Evolutionary conservation across 2,797 vertebrate species (phyloP).

Genomic region (Scleropages formosus): DNA sequence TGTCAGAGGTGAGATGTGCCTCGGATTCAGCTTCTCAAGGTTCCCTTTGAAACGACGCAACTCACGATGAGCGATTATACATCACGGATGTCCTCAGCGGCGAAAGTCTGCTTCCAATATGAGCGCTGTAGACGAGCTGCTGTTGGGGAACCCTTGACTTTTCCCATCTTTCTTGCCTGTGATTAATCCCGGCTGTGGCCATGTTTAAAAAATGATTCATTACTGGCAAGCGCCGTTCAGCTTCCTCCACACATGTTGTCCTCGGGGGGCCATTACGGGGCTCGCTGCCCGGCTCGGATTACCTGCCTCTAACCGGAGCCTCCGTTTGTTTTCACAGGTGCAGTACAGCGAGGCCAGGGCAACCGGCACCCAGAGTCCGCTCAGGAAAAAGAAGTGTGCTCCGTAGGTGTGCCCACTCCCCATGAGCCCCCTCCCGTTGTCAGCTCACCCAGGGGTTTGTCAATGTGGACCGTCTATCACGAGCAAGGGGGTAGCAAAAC

Average conservation of each 20-base stretch:
- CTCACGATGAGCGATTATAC: conserved; percentile 22
- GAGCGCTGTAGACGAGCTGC: conserved; percentile 55
- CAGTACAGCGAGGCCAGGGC: conserved; percentile 78
- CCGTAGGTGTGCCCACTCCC: conserved; percentile 54
- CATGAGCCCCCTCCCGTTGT: background rate
- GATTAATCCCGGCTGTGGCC: conserved; percentile 78
- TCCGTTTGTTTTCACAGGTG: conserved; percentile 82
- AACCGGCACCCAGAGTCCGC: conserved; percentile 62
- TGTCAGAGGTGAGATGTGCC: conserved; percentile 31
- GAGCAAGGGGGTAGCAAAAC: background rate
- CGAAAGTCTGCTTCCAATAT: conserved; percentile 74
- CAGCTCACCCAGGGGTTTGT: background rate
- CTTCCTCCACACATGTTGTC: conserved; percentile 49
- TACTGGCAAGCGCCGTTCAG: conserved; percentile 72
- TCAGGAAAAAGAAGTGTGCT: conserved; percentile 73
- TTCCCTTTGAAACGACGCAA: conserved; percentile 41
- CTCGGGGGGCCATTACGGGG: conserved; percentile 70
- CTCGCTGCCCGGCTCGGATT: conserved; percentile 64
- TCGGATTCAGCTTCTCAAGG: conserved; percentile 56
- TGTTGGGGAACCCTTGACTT: conserved; percentile 73
- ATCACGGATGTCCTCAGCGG: conserved; percentile 14
- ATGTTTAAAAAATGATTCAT: conserved; percentile 82
- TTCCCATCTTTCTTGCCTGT: conserved; percentile 72
- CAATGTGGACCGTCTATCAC: too few species aligned
- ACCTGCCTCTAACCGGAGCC: conserved; percentile 58